These are phyloP conservation scores for Diplodus sargus DNA, from an alignment of 2,797 vertebrate genomes.

Conservation along the genomic window DNA sequence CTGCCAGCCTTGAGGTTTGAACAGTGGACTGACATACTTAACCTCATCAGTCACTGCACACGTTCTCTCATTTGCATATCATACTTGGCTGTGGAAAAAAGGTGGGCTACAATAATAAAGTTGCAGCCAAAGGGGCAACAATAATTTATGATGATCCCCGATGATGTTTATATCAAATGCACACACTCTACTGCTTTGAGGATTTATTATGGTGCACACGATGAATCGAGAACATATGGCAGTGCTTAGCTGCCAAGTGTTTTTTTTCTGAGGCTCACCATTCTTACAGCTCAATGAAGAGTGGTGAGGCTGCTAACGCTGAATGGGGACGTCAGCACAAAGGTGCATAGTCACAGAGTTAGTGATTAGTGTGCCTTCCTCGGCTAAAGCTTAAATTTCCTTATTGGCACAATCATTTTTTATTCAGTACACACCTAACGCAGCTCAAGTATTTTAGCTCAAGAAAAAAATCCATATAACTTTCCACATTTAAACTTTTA, in stretches of 20 bases:
- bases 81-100: slow-evolving; percentile 44
- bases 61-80: slow-evolving; percentile 63
- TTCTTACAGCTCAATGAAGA: slow-evolving; percentile 51
- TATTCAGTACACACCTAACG: slow-evolving; percentile 32
- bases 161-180: slow-evolving; percentile 71
- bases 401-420: slow-evolving; percentile 41
- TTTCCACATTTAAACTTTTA: slow-evolving; percentile 35
- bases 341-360: slow-evolving; percentile 40
- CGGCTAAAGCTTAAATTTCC: slow-evolving; percentile 36
- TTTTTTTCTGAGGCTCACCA: slow-evolving; percentile 37
- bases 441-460: slow-evolving; percentile 6
- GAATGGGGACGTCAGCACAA: slow-evolving; percentile 50
- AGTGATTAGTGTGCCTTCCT: slow-evolving; percentile 47
- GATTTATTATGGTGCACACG: slow-evolving; percentile 68
- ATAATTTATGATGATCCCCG: slow-evolving; percentile 73
- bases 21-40: slow-evolving; percentile 45
- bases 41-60: slow-evolving; percentile 47
- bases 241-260: slow-evolving; percentile 57
- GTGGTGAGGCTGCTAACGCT: slow-evolving; percentile 37
- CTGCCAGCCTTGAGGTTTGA: slow-evolving; percentile 34
- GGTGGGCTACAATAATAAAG: slow-evolving; percentile 47
- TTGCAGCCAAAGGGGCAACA: slow-evolving; percentile 54
- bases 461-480: slow-evolving; percentile 18
- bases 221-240: slow-evolving; percentile 71
- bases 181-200: slow-evolving; percentile 58